Base-by-base conservation (phyloP, 2,888 invertebrate genomes). In the Cetonia aurata region DNA sequence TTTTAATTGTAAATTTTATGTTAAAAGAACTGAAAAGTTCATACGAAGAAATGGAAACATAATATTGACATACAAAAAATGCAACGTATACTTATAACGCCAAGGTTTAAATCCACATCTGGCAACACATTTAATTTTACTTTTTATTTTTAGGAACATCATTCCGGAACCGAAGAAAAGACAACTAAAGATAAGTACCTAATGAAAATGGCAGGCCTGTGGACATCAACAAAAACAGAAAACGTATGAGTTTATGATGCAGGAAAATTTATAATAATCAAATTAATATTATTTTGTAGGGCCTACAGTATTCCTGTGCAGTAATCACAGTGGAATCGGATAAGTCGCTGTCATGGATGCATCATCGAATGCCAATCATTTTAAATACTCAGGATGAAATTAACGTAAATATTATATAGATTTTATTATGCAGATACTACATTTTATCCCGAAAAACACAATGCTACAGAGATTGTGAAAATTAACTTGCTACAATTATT, bases 301-400 rank as follows among this genome's bases (percentile, higher is more conserved):
- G 65, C n/a, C 8, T 70, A 4, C 72, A 73, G 52, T 74, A 76
- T 65, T 69, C 75, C n/a, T 95, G 92, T 81, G 89, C 92, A 53
- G 86, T 95, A 1, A 90, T 95, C 56, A 95, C 95, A 13, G 92
- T 91, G 86, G 91, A 92, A 52, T 89, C 94, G 0, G 90, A 91
- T 73, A 82, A 86, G 44, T 87, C 89, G 13, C 81, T 94, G 74
- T 86, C 88, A 41, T 92, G 92, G 91, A 84, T 95, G 62, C 95
- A 95, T 84, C 90, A 93, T 78, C 88, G 95, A 79, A 91, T 92
- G 89, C 95, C 95, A 69, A 92, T 93, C n/a, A 88, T 95, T 77
- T 85, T 95, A 53, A 89, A 90, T 69, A 89, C 87, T 41, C 89
- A 92, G 46, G 86, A 90, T 77, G 88, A 91, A 81, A 87, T 91